Conservation (phyloP, 2,888 invertebrate genomes). For the Glomeris marginata region DNA sequence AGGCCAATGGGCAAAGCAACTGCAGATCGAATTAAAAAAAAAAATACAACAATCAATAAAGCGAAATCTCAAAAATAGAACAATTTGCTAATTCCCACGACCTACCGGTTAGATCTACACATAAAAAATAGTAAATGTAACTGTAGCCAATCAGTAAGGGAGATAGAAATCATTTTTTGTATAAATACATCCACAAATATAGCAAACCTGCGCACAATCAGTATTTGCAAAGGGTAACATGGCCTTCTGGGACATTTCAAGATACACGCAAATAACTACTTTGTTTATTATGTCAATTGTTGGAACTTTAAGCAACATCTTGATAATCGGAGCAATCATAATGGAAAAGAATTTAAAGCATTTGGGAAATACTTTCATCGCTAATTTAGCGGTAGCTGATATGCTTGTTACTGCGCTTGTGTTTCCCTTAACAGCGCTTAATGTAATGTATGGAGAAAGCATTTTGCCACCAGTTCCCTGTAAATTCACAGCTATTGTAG, state of each 20-base stretch:
- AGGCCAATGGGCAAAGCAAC: no score
- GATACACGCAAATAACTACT: background rate
- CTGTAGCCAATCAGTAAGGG: no score
- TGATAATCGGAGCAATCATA: background rate
- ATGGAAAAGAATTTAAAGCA: background rate
- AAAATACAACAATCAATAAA: no score
- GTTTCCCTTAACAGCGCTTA: background rate
- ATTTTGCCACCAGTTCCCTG: background rate
- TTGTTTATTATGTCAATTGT: background rate
- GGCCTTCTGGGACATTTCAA: background rate
- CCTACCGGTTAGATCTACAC: no score
- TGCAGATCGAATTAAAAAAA: no score
- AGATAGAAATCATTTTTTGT: no score
- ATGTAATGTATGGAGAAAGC: background rate
- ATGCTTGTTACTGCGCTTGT: background rate
- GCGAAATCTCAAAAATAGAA: no score
- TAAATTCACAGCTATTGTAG: background rate
- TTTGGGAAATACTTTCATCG: background rate
- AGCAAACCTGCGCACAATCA: no score
- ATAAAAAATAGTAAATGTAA: no score
- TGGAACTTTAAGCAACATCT: background rate
- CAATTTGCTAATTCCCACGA: no score
- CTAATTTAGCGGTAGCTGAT: background rate
- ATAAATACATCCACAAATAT: no score
- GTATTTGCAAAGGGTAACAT: background rate